These are phyloP conservation scores for Bombus vancouverensis DNA, from an alignment of 1,140 invertebrate genomes.

Conservation along the genomic window DNA sequence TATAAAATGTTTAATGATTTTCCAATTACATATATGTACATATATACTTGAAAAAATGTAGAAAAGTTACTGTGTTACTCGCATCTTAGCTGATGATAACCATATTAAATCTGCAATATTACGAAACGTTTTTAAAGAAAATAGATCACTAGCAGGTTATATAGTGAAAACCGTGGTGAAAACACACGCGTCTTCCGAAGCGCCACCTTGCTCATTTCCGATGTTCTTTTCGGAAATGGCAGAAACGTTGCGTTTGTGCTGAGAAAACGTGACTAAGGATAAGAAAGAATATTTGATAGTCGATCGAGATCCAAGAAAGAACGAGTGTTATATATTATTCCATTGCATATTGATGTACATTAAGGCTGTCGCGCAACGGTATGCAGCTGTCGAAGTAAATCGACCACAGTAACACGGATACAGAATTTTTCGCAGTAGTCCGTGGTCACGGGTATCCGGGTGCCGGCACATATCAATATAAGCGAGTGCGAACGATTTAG, in stretches of 20 bases:
- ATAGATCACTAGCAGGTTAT: not conserved
- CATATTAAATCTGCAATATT: too few species aligned
- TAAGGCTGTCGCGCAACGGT: conserved; percentile 63
- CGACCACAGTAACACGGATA: conserved; percentile 43
- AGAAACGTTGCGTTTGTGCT: conserved; percentile 44
- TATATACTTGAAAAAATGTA: too few species aligned
- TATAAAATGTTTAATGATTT: too few species aligned
- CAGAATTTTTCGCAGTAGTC: conserved; percentile 35
- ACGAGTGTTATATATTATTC: conserved; percentile 71
- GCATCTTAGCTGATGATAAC: too few species aligned
- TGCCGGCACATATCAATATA: conserved; percentile 67
- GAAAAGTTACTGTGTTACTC: too few species aligned
- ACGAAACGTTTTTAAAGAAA: too few species aligned
- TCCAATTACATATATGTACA: too few species aligned
- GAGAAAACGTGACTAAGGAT: conserved; percentile 36
- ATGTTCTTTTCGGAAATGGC: conserved; percentile 62
- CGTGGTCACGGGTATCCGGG: conserved; percentile 31
- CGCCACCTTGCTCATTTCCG: conserved; percentile 40
- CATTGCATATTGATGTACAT: conserved; percentile 71
- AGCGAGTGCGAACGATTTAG: conserved; percentile 70
- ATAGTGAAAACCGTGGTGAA: conserved; percentile 6
- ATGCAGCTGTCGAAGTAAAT: conserved; percentile 75
- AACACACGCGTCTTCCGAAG: conserved; percentile 24
- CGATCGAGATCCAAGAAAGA: conserved; percentile 38
- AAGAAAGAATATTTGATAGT: conserved; percentile 20